phyloP scores from a whole-genome alignment of 2,888 invertebrate species.

The Drosophila leonis region DNA sequence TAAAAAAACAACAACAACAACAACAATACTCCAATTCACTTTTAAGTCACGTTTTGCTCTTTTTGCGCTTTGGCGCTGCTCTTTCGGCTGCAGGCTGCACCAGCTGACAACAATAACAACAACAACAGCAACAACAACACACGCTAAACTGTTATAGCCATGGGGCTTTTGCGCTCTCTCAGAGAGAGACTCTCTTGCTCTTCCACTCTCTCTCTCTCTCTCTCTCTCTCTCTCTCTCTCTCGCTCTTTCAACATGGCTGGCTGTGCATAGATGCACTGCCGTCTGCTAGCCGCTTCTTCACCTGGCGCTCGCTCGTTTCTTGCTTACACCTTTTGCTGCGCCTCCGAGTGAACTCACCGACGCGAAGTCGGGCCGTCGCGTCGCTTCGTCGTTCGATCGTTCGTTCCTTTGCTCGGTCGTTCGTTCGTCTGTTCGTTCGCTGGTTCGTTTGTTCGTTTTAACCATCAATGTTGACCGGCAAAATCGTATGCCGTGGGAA shows the following conservation, averaged over 20 bases:
- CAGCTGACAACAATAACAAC: conserved; percentile 53
- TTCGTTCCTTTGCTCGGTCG: conserved; percentile 44
- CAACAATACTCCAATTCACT: conserved; percentile 72
- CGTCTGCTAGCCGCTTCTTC: conserved; percentile 63
- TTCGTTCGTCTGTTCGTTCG: conserved; percentile 39
- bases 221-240: conserved; percentile 22
- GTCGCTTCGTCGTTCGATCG: conserved; percentile 43
- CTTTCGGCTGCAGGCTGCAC: conserved; percentile 39
- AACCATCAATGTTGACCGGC: conserved; percentile 86
- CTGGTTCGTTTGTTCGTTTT: conserved; percentile 59
- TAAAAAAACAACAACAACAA: conserved; percentile 24
- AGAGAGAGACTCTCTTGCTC: conserved; percentile 14
- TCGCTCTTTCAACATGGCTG: conserved; percentile 65
- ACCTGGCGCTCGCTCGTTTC: conserved; percentile 70
- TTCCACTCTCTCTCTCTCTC: conserved; percentile 17
- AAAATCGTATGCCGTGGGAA: conserved; percentile 86
- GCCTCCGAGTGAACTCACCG: conserved; percentile 41
- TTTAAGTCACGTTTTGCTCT: conserved; percentile 81
- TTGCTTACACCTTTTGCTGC: conserved; percentile 75
- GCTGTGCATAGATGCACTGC: conserved; percentile 59
- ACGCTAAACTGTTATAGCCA: conserved; percentile 75
- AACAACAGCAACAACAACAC: conserved; percentile 70
- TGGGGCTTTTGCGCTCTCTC: conserved; percentile 58
- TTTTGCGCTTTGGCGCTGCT: conserved; percentile 58
- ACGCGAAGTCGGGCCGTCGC: conserved; percentile 42